Evolutionary conservation across 2,113 vertebrate species (phyloP), one percentile per base, ranked within the genome.

Genomic region (Hippocampus barbouri): DNA sequence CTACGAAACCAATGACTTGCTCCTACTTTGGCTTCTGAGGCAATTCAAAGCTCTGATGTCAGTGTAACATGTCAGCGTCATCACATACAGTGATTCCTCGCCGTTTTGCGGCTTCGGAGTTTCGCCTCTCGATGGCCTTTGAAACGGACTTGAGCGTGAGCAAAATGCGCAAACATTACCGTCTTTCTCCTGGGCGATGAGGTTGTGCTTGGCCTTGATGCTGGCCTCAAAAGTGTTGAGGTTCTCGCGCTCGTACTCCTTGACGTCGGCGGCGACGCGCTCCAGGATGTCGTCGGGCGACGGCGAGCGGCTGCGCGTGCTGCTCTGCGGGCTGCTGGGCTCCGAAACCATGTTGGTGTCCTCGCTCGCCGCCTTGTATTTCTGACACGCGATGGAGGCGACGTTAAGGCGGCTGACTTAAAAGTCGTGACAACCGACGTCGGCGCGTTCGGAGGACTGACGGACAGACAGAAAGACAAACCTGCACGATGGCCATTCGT

Each of bases 181-280:
- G 9, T 98, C 97, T 89, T 95, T 99, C 80, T 98, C 96, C 73
- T 95, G 94, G 6, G 96, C 91, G 92, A 99, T 96, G 81, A 98
- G 95, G 88, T 98, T 98, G 82, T 96, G 95, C 86, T 99, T 99
- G 89, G 97, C 97, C 88, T 98, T 98, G 57, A 99, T 94, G 23
- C 81, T 97, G 62, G 94, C 97, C 89, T 99, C 97, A 56, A 99
- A 99, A 0, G 95, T 99, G 86, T 99, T 95, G 64, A 98, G 83
- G 0, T 99, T 99, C 84, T 99, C 97, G 10, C 95, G 93, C 66
- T 98, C 97, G 0, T 99, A 99, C 80, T 98, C 96, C 79, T 99
- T 98, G 25, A 99, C 97, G 1, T 99, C 97, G 1, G 97, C 97
- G 12, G 97, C 96, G 0, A 96, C 97, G 1, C 96, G 91, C 84